Evolutionary conservation across 2,888 invertebrate species (phyloP).

Genomic region (Hirudinaria manillensis): DNA sequence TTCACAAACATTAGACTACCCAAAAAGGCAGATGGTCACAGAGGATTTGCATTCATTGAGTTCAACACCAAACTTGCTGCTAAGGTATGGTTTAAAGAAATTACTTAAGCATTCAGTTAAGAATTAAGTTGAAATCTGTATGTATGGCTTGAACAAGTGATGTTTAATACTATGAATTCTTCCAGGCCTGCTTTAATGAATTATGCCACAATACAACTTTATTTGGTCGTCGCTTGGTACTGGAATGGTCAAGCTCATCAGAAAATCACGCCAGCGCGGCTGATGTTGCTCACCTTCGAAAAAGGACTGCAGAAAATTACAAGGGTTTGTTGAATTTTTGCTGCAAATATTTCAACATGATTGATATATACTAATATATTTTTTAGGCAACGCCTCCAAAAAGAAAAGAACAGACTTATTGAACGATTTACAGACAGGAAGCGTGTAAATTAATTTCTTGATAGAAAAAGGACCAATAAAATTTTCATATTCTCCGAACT

Average conservation of each 20-base stretch:
- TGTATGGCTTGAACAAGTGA: no score
- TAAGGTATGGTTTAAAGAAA: constrained; percentile 62
- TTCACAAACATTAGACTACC: constrained; percentile 82
- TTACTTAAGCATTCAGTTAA: background rate
- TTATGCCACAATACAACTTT: constrained; percentile 94
- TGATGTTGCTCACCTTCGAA: constrained; percentile 72
- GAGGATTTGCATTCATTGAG: constrained; percentile 95
- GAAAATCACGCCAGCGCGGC: constrained; percentile 59
- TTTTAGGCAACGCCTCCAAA: background rate
- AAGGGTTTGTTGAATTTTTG: background rate
- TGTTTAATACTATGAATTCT: no score
- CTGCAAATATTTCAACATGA: no score
- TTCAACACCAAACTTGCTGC: constrained; percentile 81
- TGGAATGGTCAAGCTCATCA: constrained; percentile 77
- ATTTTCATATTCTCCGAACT: no score
- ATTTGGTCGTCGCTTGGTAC: constrained; percentile 84
- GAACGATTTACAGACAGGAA: background rate
- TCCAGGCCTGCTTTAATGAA: constrained; percentile 64
- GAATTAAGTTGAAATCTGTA: background rate
- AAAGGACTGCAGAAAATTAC: constrained; percentile 67
- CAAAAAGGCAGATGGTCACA: constrained; percentile 74
- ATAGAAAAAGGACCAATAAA: no score
- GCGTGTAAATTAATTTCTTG: no score
- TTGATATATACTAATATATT: background rate
- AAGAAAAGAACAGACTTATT: background rate